A percentile compares a stretch with the other conserved stretches of the same genome.
phyloP scores from a whole-genome alignment of 2,888 invertebrate species.

The Thecophora atra region DNA sequence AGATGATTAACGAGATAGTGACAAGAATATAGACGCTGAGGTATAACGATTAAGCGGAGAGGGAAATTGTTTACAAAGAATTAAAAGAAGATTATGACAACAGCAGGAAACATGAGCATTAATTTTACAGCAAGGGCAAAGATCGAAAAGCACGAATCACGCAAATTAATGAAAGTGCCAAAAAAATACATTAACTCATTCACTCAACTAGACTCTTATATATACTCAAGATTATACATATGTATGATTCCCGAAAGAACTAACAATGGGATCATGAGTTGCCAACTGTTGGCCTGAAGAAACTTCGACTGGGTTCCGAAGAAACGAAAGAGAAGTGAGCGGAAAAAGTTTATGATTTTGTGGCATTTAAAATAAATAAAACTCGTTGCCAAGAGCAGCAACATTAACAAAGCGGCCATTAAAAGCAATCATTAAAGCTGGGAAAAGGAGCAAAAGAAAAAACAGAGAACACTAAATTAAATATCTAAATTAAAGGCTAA shows the following conservation, averaged over 20 bases:
- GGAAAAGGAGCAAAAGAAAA: background rate
- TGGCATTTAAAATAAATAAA: too few relatives aligned
- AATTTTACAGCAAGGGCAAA: background rate
- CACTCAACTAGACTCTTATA: background rate
- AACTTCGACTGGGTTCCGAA: background rate
- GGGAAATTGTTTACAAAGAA: too few relatives aligned
- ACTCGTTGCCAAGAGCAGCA: constrained; percentile 3
- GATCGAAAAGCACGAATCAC: constrained; percentile 9
- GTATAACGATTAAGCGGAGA: too few relatives aligned
- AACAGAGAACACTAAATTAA: background rate
- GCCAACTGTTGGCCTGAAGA: constrained; percentile 3
- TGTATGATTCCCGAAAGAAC: too few relatives aligned
- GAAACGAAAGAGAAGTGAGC: too few relatives aligned
- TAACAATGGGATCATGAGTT: background rate
- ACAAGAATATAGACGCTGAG: too few relatives aligned
- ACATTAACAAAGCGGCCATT: background rate
- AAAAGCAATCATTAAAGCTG: background rate
- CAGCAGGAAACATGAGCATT: background rate
- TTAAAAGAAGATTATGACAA: background rate
- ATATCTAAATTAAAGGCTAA: background rate
- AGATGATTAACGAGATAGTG: too few relatives aligned
- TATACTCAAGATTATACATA: background rate
- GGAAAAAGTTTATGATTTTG: too few relatives aligned
- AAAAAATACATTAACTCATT: constrained; percentile 17
- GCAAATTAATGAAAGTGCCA: constrained; percentile 28